Evolutionary conservation across 2,888 invertebrate species (phyloP).

Genomic region (Dioctria rufipes): DNA sequence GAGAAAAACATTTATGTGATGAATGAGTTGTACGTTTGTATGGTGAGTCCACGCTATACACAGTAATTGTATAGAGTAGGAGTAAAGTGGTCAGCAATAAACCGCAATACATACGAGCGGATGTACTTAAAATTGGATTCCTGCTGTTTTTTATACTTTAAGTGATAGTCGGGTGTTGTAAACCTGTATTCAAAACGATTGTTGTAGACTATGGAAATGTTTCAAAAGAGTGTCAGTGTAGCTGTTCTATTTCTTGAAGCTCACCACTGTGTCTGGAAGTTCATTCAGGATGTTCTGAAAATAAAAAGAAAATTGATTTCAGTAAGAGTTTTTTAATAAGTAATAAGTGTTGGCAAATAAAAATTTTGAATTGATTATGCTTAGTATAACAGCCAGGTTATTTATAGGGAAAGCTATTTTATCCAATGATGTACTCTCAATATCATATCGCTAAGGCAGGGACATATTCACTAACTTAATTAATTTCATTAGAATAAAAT

Average conservation of each 20-base stretch:
- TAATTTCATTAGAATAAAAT: too few species aligned
- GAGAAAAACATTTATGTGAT: constrained; percentile 14
- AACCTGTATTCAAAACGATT: constrained; percentile 27
- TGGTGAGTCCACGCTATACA: constrained; percentile 12
- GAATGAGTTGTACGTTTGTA: constrained; percentile 30
- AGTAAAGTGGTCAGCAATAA: not conserved
- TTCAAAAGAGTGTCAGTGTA: constrained; percentile 21
- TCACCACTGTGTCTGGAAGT: constrained; percentile 70
- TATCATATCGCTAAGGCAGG: too few species aligned
- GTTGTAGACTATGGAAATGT: constrained; percentile 33
- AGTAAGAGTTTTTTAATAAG: too few species aligned
- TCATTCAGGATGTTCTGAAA: constrained; percentile 71
- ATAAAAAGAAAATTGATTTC: constrained; percentile 53
- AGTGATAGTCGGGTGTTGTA: constrained; percentile 13
- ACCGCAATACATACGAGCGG: not conserved
- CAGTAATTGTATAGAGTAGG: not conserved
- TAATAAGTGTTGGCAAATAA: too few species aligned
- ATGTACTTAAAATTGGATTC: not conserved
- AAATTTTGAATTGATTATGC: too few species aligned
- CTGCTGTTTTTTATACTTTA: constrained; percentile 21
- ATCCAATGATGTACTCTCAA: too few species aligned
- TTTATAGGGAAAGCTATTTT: too few species aligned
- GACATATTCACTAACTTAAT: too few species aligned
- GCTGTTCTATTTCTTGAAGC: constrained; percentile 67
- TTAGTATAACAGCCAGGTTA: too few species aligned